Percentiles rank a stretch among this genome's conserved stretches.
phyloP scores from a whole-genome alignment of 1,140 invertebrate genomes.

The Drosophila erecta region DNA sequence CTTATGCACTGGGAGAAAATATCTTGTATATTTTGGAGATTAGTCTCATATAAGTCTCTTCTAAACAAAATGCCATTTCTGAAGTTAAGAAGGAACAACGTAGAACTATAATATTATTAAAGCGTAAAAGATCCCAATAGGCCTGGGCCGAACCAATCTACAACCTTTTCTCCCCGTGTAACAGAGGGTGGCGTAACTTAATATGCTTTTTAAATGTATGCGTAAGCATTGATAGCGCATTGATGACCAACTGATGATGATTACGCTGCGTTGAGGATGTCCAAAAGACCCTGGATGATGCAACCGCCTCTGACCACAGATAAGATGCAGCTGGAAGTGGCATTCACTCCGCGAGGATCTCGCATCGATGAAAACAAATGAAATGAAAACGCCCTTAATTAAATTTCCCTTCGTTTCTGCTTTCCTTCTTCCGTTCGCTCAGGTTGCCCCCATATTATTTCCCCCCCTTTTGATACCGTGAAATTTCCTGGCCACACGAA shows the following conservation, averaged over 20 bases:
- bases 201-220: slow-evolving; percentile 76
- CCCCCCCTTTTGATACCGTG: slow-evolving; percentile 20
- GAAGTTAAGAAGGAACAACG: no score
- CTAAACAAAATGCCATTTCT: no score
- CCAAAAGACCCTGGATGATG: slow-evolving; percentile 43
- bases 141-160: no score
- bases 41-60: no score
- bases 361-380: slow-evolving; percentile 70
- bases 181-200: slow-evolving; percentile 51
- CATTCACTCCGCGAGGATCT: slow-evolving; percentile 14
- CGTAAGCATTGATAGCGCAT: slow-evolving; percentile 82
- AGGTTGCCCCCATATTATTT: slow-evolving; percentile 4
- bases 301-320: slow-evolving; percentile 69
- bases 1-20: slow-evolving; percentile 15
- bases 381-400: slow-evolving; percentile 79
- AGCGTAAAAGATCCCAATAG: no score
- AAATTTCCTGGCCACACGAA: slow-evolving; percentile 60
- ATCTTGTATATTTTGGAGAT: no score
- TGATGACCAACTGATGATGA: slow-evolving; percentile 54
- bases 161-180: slow-evolving; percentile 9
- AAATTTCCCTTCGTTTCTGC: slow-evolving; percentile 49
- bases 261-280: slow-evolving; percentile 12
- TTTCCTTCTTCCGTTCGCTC: slow-evolving; percentile 38
- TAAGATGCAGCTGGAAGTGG: slow-evolving; percentile 60
- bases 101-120: no score